Evolutionary conservation across 2,113 vertebrate genomes (phyloP).

Genomic region (Macrotus californicus): DNA sequence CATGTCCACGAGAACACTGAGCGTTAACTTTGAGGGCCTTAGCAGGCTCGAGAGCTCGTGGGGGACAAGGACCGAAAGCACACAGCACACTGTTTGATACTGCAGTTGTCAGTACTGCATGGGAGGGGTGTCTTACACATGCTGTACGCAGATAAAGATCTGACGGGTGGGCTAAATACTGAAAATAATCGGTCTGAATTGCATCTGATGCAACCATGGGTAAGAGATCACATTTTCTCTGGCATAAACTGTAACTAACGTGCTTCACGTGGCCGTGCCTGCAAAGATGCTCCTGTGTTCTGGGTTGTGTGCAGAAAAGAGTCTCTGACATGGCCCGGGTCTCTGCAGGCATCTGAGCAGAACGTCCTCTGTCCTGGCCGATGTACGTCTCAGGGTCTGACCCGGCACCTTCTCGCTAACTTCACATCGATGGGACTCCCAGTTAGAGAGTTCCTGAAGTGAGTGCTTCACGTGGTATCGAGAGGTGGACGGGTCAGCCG

Average conservation of each 20-base stretch:
- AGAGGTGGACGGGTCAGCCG: neutral
- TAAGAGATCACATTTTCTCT: too few species aligned
- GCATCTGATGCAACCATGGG: too few species aligned
- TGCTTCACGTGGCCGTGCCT: too few species aligned
- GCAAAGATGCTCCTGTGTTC: neutral
- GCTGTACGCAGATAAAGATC: neutral
- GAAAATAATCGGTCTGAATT: neutral
- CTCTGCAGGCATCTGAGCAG: neutral
- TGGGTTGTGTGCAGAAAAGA: neutral
- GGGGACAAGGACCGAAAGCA: neutral
- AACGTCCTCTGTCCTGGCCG: too few species aligned
- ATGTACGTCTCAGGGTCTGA: too few species aligned
- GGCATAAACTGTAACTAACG: neutral
- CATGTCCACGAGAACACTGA: neutral
- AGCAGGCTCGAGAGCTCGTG: neutral
- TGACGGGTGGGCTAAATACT: neutral
- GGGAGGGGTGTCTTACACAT: too few species aligned
- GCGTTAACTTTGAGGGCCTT: neutral
- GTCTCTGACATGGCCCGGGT: neutral
- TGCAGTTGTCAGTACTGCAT: too few species aligned
- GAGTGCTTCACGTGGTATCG: accelerated
- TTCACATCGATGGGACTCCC: neutral
- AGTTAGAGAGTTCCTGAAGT: accelerated
- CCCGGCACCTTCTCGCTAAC: neutral
- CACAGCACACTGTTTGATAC: neutral